A percentile compares a stretch with the other conserved stretches of the same genome.
phyloP scores from a whole-genome alignment of 2,888 invertebrate genomes.

The Allacma fusca region DNA sequence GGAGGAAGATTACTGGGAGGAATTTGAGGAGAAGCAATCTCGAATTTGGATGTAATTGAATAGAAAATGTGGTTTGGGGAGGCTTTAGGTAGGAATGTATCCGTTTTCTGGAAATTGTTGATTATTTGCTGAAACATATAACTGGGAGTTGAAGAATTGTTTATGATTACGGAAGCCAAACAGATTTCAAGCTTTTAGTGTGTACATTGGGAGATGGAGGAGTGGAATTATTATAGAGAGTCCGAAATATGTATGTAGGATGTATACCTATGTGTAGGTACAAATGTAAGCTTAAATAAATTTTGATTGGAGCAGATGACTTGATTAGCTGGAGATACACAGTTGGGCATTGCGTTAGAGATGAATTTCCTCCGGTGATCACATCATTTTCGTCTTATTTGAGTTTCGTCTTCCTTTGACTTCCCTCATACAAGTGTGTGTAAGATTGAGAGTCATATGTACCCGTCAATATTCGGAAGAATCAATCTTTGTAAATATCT shows the following conservation, averaged over 20 bases:
- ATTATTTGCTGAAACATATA: constrained; percentile 1
- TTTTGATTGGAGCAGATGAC: constrained; percentile 16
- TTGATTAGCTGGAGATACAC: neutral
- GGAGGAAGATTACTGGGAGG: no score
- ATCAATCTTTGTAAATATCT: constrained; percentile 40
- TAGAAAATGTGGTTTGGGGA: neutral
- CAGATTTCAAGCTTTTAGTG: neutral
- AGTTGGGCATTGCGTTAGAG: neutral
- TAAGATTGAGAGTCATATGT: neutral
- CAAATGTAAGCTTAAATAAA: constrained; percentile 1
- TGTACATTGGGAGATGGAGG: neutral
- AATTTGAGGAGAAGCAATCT: neutral
- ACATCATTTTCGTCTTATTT: neutral
- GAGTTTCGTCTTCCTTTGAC: neutral
- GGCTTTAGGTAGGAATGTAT: neutral
- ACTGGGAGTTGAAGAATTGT: neutral
- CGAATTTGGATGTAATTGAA: neutral
- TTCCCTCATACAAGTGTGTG: neutral
- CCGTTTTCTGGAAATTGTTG: neutral
- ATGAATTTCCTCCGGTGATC: neutral
- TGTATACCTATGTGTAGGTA: neutral
- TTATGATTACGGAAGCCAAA: neutral
- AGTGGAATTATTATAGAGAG: no score
- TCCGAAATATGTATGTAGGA: neutral
- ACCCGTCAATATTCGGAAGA: constrained; percentile 27